phyloP scores from a whole-genome alignment of 2,888 invertebrate genomes.

The Fissipunctia ypsillon region DNA sequence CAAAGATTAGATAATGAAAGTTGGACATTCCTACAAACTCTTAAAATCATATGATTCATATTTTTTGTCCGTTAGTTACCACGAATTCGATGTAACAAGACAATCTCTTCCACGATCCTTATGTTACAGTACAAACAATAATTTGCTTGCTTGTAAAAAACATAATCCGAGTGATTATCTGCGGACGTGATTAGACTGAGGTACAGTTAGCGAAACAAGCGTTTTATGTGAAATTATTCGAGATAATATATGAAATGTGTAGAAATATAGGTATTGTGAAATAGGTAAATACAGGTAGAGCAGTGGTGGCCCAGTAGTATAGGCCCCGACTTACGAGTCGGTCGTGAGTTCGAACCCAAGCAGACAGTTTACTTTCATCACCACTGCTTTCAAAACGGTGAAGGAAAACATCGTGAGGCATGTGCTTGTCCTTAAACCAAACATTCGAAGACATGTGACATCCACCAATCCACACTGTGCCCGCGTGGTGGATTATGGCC shows the following conservation, averaged over 20 bases:
- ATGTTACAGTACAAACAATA: conserved; percentile 78
- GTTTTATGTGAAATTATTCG: conserved; percentile 13
- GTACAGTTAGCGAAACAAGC: conserved; percentile 21
- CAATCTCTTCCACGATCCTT: conserved; percentile 58
- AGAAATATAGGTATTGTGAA: not conserved
- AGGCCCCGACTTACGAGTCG: too few relatives aligned
- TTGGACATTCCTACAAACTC: not conserved
- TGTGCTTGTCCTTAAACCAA: too few relatives aligned
- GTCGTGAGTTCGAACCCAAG: too few relatives aligned
- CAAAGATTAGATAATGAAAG: conserved; percentile 1
- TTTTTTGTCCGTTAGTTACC: conserved; percentile 11
- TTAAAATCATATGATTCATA: conserved; percentile 24
- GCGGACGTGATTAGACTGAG: conserved; percentile 73
- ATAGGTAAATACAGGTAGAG: too few relatives aligned
- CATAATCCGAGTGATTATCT: conserved; percentile 77
- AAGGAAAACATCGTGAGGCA: too few relatives aligned
- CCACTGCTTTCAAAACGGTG: too few relatives aligned
- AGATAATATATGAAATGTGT: too few relatives aligned
- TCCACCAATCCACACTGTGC: too few relatives aligned
- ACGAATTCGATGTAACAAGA: conserved; percentile 13
- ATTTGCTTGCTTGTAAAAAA: conserved; percentile 78
- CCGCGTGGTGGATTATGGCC: too few relatives aligned
- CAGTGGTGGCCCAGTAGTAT: too few relatives aligned
- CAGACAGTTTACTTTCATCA: too few relatives aligned
- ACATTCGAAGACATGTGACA: too few relatives aligned